These are phyloP conservation scores for Corvus hawaiiensis DNA, from an alignment of 2,113 vertebrate genomes.

Conservation along the genomic window DNA sequence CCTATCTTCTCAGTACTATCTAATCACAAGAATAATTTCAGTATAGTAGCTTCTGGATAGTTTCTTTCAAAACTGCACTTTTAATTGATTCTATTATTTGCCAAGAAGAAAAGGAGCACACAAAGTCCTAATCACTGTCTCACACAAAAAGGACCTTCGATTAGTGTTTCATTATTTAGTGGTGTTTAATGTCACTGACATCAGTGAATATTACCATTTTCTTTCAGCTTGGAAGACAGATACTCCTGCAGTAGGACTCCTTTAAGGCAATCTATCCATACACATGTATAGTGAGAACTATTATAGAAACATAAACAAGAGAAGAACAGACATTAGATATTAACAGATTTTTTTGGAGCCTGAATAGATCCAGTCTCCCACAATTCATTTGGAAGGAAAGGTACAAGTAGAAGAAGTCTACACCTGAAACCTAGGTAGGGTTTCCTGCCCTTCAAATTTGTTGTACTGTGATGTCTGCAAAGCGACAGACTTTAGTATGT, in stretches of 20 bases:
- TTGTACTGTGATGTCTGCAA: not conserved
- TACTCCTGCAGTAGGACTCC: not conserved
- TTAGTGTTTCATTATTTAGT: not conserved
- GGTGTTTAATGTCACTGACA: not conserved
- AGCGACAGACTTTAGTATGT: not conserved
- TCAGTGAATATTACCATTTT: not conserved
- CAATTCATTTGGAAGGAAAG: not conserved
- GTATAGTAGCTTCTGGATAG: not conserved
- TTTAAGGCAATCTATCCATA: not conserved
- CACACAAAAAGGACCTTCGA: not conserved
- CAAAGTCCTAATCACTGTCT: not conserved
- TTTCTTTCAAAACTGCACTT: not conserved
- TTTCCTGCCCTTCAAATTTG: not conserved
- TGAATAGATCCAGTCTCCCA: not conserved
- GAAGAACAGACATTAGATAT: not conserved
- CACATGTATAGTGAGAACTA: not conserved
- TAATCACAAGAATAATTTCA: not conserved
- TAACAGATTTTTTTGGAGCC: not conserved
- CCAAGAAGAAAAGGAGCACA: not conserved
- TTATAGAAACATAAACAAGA: not conserved
- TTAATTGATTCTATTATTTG: not conserved
- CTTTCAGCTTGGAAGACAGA: not conserved
- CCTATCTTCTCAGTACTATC: not conserved
- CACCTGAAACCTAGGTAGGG: not conserved
- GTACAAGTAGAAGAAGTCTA: not conserved